A percentile compares a stretch with the other conserved stretches of the same genome.
These are phyloP conservation scores for Ophion costatus DNA, from an alignment of 2,888 invertebrate genomes.

Conservation along the genomic window DNA sequence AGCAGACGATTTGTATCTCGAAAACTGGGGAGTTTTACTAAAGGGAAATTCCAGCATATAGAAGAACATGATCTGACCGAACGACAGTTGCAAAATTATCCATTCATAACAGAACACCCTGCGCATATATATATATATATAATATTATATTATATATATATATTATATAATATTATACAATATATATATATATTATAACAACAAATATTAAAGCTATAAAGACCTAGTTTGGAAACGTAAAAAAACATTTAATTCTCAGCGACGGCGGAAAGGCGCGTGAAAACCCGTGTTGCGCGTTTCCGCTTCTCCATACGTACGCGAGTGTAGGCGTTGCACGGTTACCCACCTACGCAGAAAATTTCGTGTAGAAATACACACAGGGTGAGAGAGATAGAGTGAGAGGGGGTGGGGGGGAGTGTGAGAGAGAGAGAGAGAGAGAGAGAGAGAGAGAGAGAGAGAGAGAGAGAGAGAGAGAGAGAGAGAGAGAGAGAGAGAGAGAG, in stretches of 20 bases:
- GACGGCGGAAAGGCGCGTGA: not conserved
- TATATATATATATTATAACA: not conserved
- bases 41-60: too few relatives aligned
- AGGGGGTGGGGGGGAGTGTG: too few relatives aligned
- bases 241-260: conserved; percentile 15
- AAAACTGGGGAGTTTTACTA: too few relatives aligned
- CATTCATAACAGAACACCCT: too few relatives aligned
- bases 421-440: not conserved
- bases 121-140: too few relatives aligned
- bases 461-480: not conserved
- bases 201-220: not conserved
- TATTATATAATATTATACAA: too few relatives aligned
- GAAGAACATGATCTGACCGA: too few relatives aligned
- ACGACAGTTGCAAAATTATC: too few relatives aligned
- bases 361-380: conserved; percentile 15
- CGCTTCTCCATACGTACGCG: conserved; percentile 11
- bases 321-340: not conserved
- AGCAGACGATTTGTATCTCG: too few relatives aligned
- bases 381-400: not conserved
- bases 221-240: not conserved
- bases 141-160: too few relatives aligned
- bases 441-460: not conserved
- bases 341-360: conserved; percentile 60
- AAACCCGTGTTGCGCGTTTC: not conserved
- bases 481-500: not conserved